Conservation (phyloP, 2,888 invertebrate species). For the Selenia dentaria region DNA sequence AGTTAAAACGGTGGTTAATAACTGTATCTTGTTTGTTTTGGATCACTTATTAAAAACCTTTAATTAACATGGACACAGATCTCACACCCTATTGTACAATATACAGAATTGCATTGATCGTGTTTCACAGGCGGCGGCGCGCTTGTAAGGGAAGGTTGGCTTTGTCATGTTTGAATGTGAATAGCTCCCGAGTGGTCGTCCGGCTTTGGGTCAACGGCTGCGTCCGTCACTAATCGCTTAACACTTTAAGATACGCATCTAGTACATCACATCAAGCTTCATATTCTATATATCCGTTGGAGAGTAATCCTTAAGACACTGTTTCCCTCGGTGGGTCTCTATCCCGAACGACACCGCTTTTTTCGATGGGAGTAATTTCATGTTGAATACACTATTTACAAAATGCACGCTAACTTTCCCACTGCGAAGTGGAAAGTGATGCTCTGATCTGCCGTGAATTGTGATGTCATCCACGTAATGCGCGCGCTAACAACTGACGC, state of each 20-base stretch:
- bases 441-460: slow-evolving; percentile 10
- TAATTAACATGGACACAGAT: too few species aligned
- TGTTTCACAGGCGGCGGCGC: slow-evolving; percentile 1
- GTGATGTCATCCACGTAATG: slow-evolving; percentile 12
- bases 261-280: slow-evolving; percentile 24
- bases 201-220: slow-evolving; percentile 33
- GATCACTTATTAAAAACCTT: too few species aligned
- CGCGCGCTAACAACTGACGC: not conserved
- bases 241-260: slow-evolving; percentile 31
- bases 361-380: slow-evolving; percentile 7
- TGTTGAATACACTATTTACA: slow-evolving; percentile 6
- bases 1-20: too few species aligned
- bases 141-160: slow-evolving; percentile 30
- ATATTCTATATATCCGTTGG: slow-evolving; percentile 7
- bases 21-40: too few species aligned
- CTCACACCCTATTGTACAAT: too few species aligned
- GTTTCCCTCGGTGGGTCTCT: not conserved
- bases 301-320: slow-evolving; percentile 13
- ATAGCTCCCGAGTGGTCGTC: slow-evolving; percentile 31
- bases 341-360: not conserved
- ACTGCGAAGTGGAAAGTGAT: slow-evolving; percentile 3
- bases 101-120: not conserved
- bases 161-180: slow-evolving; percentile 36
- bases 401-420: slow-evolving; percentile 13
- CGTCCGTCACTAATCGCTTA: slow-evolving; percentile 35